These are phyloP conservation scores for Verasper variegatus DNA, from an alignment of 2,113 vertebrate species.

Conservation along the genomic window DNA sequence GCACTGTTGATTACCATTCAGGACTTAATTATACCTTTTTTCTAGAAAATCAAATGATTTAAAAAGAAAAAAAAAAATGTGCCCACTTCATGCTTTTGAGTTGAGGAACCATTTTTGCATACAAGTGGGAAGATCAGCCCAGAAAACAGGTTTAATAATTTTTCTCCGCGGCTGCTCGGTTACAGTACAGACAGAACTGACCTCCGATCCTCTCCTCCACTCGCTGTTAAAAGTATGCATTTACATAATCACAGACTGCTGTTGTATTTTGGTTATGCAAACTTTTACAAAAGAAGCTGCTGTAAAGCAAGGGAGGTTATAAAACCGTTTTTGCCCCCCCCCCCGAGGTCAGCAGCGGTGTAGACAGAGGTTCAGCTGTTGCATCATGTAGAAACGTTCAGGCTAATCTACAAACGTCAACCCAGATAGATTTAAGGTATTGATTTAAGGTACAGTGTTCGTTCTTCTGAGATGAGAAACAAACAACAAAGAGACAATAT, in stretches of 20 bases:
- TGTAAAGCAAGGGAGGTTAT: neutral
- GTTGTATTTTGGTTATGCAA: constrained; percentile 46
- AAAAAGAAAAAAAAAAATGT: constrained; percentile 18
- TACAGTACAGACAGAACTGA: constrained; percentile 23
- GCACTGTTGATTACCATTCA: constrained; percentile 75
- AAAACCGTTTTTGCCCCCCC: neutral
- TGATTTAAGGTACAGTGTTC: too few species aligned
- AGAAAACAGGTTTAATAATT: constrained; percentile 12
- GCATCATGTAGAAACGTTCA: constrained; percentile 15
- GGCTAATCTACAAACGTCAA: constrained; percentile 16
- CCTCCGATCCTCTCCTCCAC: constrained; percentile 33
- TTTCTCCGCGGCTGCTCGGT: constrained; percentile 33
- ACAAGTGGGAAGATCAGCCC: constrained; percentile 20
- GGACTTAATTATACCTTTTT: constrained; percentile 62
- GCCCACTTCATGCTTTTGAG: constrained; percentile 34
- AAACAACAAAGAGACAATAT: neutral
- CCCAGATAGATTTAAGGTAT: constrained; percentile 17
- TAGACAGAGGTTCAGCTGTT: neutral
- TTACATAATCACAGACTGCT: constrained; percentile 47
- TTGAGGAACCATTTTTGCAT: constrained; percentile 18
- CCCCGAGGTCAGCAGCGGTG: neutral
- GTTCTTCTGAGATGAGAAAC: neutral
- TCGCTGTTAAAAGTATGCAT: constrained; percentile 47
- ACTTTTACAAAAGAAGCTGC: constrained; percentile 20
- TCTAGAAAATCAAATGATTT: constrained; percentile 34